Percentiles rank a stretch among this genome's conserved stretches.
phyloP scores from a whole-genome alignment of 2,888 invertebrate genomes.

The Phorcus lineatus region DNA sequence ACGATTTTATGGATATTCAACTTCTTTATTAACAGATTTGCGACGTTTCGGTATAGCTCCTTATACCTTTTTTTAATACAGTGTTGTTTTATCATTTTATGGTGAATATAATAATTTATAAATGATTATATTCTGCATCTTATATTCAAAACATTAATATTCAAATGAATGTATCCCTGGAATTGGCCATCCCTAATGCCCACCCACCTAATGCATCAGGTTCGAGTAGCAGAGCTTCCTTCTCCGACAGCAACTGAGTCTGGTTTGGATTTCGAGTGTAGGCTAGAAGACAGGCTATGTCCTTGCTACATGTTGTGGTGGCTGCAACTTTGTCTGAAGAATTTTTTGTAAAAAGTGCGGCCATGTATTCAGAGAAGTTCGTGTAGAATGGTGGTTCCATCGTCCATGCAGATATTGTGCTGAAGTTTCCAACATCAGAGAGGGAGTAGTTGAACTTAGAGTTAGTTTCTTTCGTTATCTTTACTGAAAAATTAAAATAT shows the following conservation, averaged over 20 bases:
- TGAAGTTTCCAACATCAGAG: background rate
- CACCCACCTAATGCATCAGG: background rate
- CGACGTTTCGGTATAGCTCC: too few species aligned
- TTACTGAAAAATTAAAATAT: background rate
- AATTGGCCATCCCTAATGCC: too few species aligned
- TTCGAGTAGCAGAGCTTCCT: background rate
- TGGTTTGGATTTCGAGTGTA: background rate
- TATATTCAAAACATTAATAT: too few species aligned
- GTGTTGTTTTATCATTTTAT: too few species aligned
- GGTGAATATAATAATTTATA: too few species aligned
- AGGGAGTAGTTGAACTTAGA: background rate
- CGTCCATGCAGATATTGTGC: background rate
- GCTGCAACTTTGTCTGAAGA: background rate
- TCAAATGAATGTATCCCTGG: too few species aligned
- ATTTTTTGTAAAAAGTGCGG: background rate
- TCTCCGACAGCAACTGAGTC: background rate
- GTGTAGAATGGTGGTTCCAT: background rate
- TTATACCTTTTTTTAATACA: too few species aligned
- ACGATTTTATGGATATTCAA: too few species aligned
- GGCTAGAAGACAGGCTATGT: background rate
- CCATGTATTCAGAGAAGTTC: background rate
- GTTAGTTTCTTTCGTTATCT: background rate
- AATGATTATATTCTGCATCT: too few species aligned
- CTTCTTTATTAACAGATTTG: too few species aligned
- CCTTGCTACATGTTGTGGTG: background rate